Base-by-base conservation (phyloP, 2,888 invertebrate genomes). In the Cremastinae sp. region DNA sequence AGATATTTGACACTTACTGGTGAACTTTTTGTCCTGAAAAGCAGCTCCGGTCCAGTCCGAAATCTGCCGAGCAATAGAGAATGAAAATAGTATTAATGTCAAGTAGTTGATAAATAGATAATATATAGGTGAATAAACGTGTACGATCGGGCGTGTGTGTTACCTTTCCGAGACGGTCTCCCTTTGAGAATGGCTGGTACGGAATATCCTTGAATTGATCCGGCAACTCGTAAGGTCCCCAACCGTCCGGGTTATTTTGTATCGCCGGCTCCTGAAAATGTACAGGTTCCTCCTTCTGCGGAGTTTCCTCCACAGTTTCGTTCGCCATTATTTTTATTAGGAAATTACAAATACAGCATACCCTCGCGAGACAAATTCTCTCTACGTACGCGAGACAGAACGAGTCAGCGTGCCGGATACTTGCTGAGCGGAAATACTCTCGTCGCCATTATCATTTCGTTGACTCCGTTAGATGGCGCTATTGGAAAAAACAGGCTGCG, bases 101-200 rank as follows among this genome's bases (percentile, higher is more conserved):
- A 51, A 51, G 20, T 14, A 49, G 0, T 5, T 34, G 10, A 22
- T 5, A 12, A 12, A 49, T 5, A 1, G 2, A 38, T 9, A 38
- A 3, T 28, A 2, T 3, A 3, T 28, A 28, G 2, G 36, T 18
- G 18, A 20, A 62, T 3, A 74, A 65, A 56, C 54, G 72, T 66
- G 3, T 65, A 5, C n/a, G 22, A n/a, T 16, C 3, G 4, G 9
- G 28, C 16, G n/a, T 43, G 18, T 8, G 14, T 43, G 79, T 69
- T 74, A 98, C 98, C 93, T 99, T 99, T 83, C 99, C 99, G 81
- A 99, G 92, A 83, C 98, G 95, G 90, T 99, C 99, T 77, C 97
- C 97, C 91, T 99, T 99, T 83, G 98, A 98, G 90, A 98, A 99
- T 45, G 98, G 98, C 91, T 99, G 99, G 91, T 99, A 99, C 8